Base-by-base conservation (phyloP, 2,113 vertebrate species). In the Cyanistes caeruleus region DNA sequence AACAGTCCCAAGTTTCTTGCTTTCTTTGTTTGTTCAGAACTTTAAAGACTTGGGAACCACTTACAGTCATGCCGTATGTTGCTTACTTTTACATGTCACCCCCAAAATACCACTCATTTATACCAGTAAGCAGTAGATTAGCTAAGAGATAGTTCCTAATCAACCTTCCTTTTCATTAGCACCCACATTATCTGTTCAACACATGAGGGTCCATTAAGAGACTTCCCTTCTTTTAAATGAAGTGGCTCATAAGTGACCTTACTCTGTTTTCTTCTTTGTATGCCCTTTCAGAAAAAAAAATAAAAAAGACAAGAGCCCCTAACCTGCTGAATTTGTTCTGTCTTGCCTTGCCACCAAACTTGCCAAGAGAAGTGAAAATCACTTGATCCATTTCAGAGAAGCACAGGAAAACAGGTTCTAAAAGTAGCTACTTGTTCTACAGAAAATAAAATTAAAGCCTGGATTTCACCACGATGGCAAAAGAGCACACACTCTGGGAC, bases 91-190 rank as follows among this genome's bases (percentile, higher is more conserved):
- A 95, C 87, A 93, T 93, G 91, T 96, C 94, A 97, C 79, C 91
- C 86, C 63, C 51, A 80, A 96, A 98, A 97, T 62, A 84, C 84
- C 72, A 96, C 86, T 96, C 78, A 97, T 96, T 96, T 97, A 97
- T 97, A 93, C 91, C 94, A 89, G 93, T 95, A 97, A 97, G 96
- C 94, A 98, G 97, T 96, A 98, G 94, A 97, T 98, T 97, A 98
- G 95, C 89, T 97, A 97, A 84, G 31, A 96, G 96, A 95, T 89
- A 97, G 94, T 85, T 92, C 88, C 96, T 96, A 96, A 97, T 97
- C 93, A 90, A 73, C 97, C 95, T 95, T 97, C 84, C 73, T 91
- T 97, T 97, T 97, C 95, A 97, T 97, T 97, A 95, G 93, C 31
- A 97, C 85, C 79, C 85, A 94, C 59, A 79, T 79, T 94, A 87